Base-by-base conservation (phyloP, 2,888 invertebrate genomes). In the Dugesia japonica region DNA sequence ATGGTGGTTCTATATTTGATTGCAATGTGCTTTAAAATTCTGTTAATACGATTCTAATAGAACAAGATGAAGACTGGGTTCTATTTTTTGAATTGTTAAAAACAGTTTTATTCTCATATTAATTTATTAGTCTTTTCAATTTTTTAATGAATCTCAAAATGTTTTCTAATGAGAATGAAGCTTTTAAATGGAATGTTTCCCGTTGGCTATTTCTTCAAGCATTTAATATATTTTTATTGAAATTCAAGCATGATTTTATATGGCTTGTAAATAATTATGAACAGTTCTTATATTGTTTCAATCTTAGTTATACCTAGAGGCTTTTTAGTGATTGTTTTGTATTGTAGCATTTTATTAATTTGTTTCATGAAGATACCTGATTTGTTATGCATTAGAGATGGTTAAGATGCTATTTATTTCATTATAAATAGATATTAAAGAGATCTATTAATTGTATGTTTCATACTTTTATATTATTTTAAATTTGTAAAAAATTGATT, bases 371-470 rank as follows among this genome's bases (percentile, higher is more conserved):
- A 56, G 56, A 56, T n/a, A 56, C 23, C 56, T 23, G 56, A 56
- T 56, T 56, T 56, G 56, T 56, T 56, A 56, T 56, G 56, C 56
- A 56, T 56, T 56, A 56, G 56, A 56, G 56, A 56, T 56, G 56
- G 56, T n/a, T 56, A n/a, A 56, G 56, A 56, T 56, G 56, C 56
- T 56, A 56, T 56, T 56, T 56, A 56, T 56, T 56, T 56, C 56
- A 56, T 56, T 56, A 56, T 56, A 56, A 56, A 56, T 56, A 56
- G 4, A 13, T 56, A 56, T 56, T 56, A 20, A 4, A 56, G 23
- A 56, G 56, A 56, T 56, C 56, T 56, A 56, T 56, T 4, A 56
- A 56, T 20, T 56, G 56, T 23, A 20, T 56, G n/a, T 56, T 31
- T 31, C 31, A 31, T 31, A 31, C 31, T 31, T 31, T 31, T 31